phyloP scores from a whole-genome alignment of 2,113 vertebrate genomes.

The Nymphicus hollandicus region DNA sequence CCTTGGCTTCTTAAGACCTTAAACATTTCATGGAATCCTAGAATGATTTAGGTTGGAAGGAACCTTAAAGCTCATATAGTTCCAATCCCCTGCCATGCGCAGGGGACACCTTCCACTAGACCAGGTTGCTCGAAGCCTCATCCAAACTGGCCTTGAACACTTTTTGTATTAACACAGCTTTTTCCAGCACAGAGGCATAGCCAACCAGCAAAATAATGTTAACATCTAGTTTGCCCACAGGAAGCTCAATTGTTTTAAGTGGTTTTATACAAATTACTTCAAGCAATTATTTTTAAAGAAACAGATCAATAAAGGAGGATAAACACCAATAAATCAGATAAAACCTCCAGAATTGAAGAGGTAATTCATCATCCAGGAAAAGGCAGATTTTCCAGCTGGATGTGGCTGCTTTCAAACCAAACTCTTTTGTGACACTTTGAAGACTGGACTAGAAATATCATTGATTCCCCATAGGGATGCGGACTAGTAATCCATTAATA shows the following conservation, averaged over 20 bases:
- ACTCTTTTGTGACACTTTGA: conserved; percentile 31
- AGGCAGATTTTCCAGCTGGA: neutral
- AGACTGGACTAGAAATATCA: conserved; percentile 37
- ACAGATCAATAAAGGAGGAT: neutral
- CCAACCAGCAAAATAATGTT: neutral
- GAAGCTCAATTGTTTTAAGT: neutral
- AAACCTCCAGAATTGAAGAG: neutral
- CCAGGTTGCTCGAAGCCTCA: neutral
- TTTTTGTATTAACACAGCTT: neutral
- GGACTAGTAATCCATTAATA: conserved; percentile 40
- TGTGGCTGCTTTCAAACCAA: conserved; percentile 13
- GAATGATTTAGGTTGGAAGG: neutral
- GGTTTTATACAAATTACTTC: neutral
- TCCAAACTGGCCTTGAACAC: neutral
- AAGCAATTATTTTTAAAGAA: neutral
- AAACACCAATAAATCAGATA: neutral
- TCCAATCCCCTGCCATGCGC: neutral
- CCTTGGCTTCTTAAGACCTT: neutral
- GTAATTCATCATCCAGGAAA: neutral
- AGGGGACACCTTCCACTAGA: neutral
- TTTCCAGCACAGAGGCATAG: neutral
- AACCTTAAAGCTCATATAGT: neutral
- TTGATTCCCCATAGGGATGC: neutral
- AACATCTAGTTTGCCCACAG: neutral
- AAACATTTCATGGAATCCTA: neutral